Evolutionary conservation across 2,797 vertebrate species (phyloP), one percentile per base, ranked within the genome.

Genomic region (Chiloscyllium punctatum): DNA sequence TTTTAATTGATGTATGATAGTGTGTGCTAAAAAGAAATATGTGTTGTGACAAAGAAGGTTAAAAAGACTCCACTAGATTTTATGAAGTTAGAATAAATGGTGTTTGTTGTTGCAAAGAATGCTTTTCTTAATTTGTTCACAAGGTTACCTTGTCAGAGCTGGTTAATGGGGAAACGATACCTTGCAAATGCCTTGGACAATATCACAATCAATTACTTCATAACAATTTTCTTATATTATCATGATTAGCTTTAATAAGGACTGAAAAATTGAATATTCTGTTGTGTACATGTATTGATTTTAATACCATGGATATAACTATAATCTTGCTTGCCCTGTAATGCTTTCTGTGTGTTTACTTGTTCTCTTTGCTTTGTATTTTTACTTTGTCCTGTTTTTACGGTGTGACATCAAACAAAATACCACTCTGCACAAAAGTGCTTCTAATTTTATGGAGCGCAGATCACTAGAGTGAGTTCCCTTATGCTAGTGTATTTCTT

Each of bases 361-460:
- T 92, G 90, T 92, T 92, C 62, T 51, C 90, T 92, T n/a, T 69
- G 62, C n/a, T 77, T 77, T 57, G 69, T 91, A 57, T 91, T 66
- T 91, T 62, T n/a, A 57, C 88, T 91, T 91, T n/a, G 88, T 91
- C 66, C 62, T 91, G 30, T 66, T 91, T 66, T 91, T n/a, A 91
- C 18, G 71, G 71, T 77, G 94, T 95, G 94, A 77, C 42, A 53
- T 48, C 42, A 48, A 48, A 74, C 30, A 77, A 77, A 92, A 95
- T 94, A 33, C 48, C 3, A 51, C 48, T 21, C 71, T 95, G 94
- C 48, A 74, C 71, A 95, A 62, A 91, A 18, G 57, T 66, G 57
- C 53, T 91, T 91, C 57, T 91, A 91, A 91, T 91, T 91, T 62
- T 62, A 62, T 66, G 94, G 48, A 48, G 71, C 25, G 23, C 62